Conservation (phyloP, 1,140 invertebrate genomes). For the Macrotrachela quadricornifera region DNA sequence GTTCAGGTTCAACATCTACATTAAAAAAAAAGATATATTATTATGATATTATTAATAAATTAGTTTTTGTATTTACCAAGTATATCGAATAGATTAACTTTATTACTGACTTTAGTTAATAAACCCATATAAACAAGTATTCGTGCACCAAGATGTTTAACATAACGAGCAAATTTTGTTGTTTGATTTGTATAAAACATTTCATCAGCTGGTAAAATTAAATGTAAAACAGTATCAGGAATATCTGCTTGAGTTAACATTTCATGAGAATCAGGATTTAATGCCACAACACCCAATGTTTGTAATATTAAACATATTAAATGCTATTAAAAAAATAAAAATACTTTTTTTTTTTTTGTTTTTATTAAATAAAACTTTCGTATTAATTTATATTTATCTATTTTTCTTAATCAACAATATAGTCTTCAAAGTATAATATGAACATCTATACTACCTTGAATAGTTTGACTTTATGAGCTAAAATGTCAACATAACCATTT, state of each 20-base stretch:
- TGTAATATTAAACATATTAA: conserved; percentile 45
- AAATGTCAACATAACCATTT: no score
- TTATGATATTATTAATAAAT: neutral
- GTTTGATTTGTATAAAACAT: conserved; percentile 54
- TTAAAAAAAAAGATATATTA: no score
- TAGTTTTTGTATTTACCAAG: conserved; percentile 12
- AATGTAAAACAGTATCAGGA: conserved; percentile 42
- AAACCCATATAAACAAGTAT: conserved; percentile 42
- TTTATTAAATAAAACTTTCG: no score
- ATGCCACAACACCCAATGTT: conserved; percentile 40
- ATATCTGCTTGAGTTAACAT: conserved; percentile 39
- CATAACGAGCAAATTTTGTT: conserved; percentile 45
- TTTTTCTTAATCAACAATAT: no score
- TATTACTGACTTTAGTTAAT: conserved; percentile 33
- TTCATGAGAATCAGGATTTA: conserved; percentile 38
- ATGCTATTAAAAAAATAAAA: conserved; percentile 33
- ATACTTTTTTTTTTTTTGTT: no score
- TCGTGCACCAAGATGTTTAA: conserved; percentile 47
- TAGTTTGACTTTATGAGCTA: no score
- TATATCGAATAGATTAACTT: conserved; percentile 36
- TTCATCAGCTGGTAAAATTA: conserved; percentile 47
- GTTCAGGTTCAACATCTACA: neutral
- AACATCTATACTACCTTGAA: no score
- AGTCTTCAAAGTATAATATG: no score
- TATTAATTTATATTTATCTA: no score